Base-by-base conservation (phyloP, 2,888 invertebrate species). In the Agrotis clavis region DNA sequence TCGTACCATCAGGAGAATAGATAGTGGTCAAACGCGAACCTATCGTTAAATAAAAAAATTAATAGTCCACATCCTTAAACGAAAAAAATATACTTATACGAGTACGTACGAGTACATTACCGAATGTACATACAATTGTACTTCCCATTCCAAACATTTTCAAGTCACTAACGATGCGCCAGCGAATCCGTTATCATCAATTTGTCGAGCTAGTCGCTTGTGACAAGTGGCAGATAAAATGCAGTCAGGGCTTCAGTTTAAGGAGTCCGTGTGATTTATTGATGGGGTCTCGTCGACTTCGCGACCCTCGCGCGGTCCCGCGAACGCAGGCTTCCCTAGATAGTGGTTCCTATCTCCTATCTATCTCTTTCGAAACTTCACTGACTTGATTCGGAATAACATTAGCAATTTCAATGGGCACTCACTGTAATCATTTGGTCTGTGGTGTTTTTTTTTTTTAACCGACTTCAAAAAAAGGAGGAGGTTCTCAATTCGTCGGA, bases 201-300 rank as follows among this genome's bases (percentile, higher is more conserved):
- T 92, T 92, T 88, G 90, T 90, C 88, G 87, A 84, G 84, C 79
- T 75, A 81, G 85, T 86, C 86, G 87, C 68, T 82, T 83, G 86
- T 87, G 91, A 90, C 91, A 90, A 91, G 89, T 90, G 92, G 90
- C 89, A 90, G 92, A 92, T 92, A 92, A 92, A 92, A 92, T 93
- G 92, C 92, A 92, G 91, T 81, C 67, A 71, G n/a, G 45, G 67
- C 53, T 48, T 41, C 78, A 82, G 87, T 88, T 86, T 83, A 86
- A 85, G 86, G 86, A 86, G 82, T 85, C 77, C 73, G 82, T 84
- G 90, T 92, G 92, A 93, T 93, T 93, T 92, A 93, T 92, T 90
- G 90, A 90, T 83, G 86, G 84, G 84, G 67, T 85, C 77, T 80
- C 74, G 67, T 47, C 47, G 74, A 66, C 71, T 50, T 47, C 50